phyloP scores from a whole-genome alignment of 2,113 vertebrate species.

The Blennius ocellaris region DNA sequence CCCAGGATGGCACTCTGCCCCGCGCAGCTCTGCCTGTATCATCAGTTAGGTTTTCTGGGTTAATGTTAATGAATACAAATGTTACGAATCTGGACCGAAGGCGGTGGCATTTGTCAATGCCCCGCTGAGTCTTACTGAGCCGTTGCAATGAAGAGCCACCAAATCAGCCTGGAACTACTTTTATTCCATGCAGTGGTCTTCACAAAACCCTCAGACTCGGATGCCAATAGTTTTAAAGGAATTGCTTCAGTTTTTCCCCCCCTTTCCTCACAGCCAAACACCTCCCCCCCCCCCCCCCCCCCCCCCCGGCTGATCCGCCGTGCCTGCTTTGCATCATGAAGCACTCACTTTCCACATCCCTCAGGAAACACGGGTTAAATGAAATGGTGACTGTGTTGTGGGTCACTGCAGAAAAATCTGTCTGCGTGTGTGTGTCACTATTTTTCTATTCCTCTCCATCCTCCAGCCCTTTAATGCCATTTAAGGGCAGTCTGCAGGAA shows the following conservation, averaged over 20 bases:
- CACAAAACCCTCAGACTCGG: conserved; percentile 10
- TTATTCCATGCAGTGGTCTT: neutral
- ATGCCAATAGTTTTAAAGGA: conserved; percentile 5
- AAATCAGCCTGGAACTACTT: neutral
- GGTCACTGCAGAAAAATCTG: conserved; percentile 50
- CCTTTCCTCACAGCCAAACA: conserved; percentile 12
- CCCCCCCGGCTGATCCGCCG: conserved; percentile 11
- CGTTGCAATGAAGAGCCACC: neutral
- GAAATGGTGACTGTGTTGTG: conserved; percentile 52
- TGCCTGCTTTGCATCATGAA: conserved; percentile 57
- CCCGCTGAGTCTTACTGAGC: conserved; percentile 9
- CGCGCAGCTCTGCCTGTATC: conserved; percentile 39
- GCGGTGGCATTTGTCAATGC: conserved; percentile 47
- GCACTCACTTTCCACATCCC: conserved; percentile 16
- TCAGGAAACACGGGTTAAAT: conserved; percentile 15
- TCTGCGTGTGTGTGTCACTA: conserved; percentile 30
- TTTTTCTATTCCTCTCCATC: conserved; percentile 42
- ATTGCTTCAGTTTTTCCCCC: neutral
- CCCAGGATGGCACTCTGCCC: conserved; percentile 69
- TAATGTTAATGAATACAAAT: conserved; percentile 64
- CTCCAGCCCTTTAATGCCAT: conserved; percentile 59
- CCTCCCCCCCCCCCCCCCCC: neutral
- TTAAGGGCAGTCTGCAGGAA: conserved; percentile 62
- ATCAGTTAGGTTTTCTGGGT: conserved; percentile 44
- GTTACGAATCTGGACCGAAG: conserved; percentile 26